Evolutionary conservation across 2,113 vertebrate genomes (phyloP), one percentile per base, ranked within the genome.

Genomic region (Lepidothrix coronata): DNA sequence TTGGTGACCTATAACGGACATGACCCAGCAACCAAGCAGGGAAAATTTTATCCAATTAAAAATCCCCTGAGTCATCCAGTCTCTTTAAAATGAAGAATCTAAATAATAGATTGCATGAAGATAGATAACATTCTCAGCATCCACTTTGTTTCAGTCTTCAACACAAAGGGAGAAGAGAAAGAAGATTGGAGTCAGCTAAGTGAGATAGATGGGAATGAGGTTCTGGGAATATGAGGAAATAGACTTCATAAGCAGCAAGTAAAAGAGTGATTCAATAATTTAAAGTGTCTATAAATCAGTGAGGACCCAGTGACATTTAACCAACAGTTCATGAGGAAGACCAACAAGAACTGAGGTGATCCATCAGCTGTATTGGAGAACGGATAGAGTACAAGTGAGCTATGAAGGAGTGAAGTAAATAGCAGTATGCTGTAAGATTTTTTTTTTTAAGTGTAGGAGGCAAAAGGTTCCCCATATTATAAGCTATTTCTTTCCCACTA

Each of bases 71-170:
- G 85, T 94, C 82, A 90, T 86, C 30, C 35, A 28, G 30, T 92
- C 52, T 79, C 19, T 96, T 84, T 84, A 86, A 88, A 89, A 74
- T 95, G 63, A 93, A 86, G 57, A 88, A 28, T 83, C 39, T 97
- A 86, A 96, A 95, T 96, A 94, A 96, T 92, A 93, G 61, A 94
- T 95, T 70, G 25, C 33, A 68, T 88, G 75, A 96, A 80, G 95
- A 97, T 86, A 94, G 82, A 96, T 94, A 75, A 74, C 31, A 65
- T 86, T 84, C 79, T 94, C 33, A 35, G 57, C 52, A 92, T 88
- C 44, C 44, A 95, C 85, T 95, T 94, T 88, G 61, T 96, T 95
- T 88, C 90, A 80, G 33, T 63, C 92, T 91, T 92, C 55, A 67
- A 71, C 57, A 84, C 48, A 93, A 88, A 82, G 54, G 44, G 54